Base-by-base conservation (phyloP, 2,113 vertebrate genomes). In the Hiodon alosoides region DNA sequence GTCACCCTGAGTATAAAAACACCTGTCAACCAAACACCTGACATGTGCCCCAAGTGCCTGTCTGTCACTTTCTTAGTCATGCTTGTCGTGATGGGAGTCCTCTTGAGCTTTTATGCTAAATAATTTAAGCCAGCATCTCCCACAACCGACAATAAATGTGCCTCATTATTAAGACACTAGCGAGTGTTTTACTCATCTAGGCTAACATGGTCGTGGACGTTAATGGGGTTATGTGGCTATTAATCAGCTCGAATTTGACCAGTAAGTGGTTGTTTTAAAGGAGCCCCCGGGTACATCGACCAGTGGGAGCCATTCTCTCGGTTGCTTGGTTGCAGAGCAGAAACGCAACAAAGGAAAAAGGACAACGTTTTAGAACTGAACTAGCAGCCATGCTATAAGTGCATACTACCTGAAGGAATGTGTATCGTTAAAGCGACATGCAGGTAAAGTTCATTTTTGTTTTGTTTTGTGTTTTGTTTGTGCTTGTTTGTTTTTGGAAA, bases 341-440 rank as follows among this genome's bases (percentile, higher is more conserved):
- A 57, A 50, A 67, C 2, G 17, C 65, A 71, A 9, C 16, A 48
- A 55, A 71, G 46, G 53, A 47, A 71, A 47, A 13, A 17, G 31
- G 46, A 48, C n/a, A 8, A 67, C 5, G 7, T 46, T 50, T 47
- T 71, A 5, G 11, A 7, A 59, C 7, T 59, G 9, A 59, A 71
- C 48, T 71, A 71, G 46, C 10, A 50, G 11, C 3, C 7, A 9
- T 7, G 4, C 17, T 47, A 69, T 14, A 7, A 47, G 5, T n/a
- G 5, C 57, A 48, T 50, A 7, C 46, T 59, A 17, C 31, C 57
- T 10, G 50, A 59, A 60, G 46, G 57, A 71, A 14, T 16, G 13
- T 55, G 68, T 48, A 8, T 69, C 50, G 68, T 69, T 69, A 50
- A 69, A 69, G 55, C 14, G 68, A 51, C 68, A 69, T 16, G 52